phyloP scores from a whole-genome alignment of 2,113 vertebrate genomes.

The Oriolus oriolus region DNA sequence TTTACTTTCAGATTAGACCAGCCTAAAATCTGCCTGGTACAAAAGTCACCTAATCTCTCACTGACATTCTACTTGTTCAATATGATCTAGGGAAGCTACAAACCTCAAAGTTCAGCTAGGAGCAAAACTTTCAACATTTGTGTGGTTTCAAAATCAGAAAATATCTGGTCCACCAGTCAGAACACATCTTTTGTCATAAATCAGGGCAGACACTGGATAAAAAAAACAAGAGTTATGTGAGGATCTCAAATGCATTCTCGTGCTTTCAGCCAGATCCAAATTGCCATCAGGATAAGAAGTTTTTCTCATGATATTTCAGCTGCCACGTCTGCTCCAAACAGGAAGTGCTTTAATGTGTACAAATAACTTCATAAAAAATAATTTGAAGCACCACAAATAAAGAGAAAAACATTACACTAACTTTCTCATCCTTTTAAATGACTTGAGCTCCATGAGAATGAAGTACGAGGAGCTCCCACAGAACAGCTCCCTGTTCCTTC shows the following conservation, averaged over 20 bases:
- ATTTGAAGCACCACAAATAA: conserved; percentile 32
- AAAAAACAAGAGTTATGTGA: background rate
- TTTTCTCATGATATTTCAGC: conserved; percentile 61
- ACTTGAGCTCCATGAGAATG: conserved; percentile 50
- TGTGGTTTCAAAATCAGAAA: background rate
- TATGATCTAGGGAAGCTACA: background rate
- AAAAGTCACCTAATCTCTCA: background rate
- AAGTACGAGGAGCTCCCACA: background rate
- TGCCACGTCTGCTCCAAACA: conserved; percentile 26
- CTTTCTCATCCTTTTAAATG: conserved; percentile 47
- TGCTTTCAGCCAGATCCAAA: conserved; percentile 16
- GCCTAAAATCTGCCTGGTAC: background rate
- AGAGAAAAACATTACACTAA: conserved; percentile 31
- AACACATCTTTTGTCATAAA: background rate
- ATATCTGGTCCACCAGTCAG: background rate
- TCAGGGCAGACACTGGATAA: background rate
- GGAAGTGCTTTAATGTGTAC: conserved; percentile 43
- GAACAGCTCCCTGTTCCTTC: background rate
- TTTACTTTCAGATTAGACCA: background rate
- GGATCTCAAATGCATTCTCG: background rate
- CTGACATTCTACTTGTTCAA: background rate
- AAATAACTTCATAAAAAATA: conserved; percentile 54
- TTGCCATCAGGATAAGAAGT: conserved; percentile 25
- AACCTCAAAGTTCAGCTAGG: background rate
- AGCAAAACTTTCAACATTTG: background rate